These are phyloP conservation scores for Ciona savignyi DNA, from an alignment of 23 tunicate species.

Conservation along the genomic window DNA sequence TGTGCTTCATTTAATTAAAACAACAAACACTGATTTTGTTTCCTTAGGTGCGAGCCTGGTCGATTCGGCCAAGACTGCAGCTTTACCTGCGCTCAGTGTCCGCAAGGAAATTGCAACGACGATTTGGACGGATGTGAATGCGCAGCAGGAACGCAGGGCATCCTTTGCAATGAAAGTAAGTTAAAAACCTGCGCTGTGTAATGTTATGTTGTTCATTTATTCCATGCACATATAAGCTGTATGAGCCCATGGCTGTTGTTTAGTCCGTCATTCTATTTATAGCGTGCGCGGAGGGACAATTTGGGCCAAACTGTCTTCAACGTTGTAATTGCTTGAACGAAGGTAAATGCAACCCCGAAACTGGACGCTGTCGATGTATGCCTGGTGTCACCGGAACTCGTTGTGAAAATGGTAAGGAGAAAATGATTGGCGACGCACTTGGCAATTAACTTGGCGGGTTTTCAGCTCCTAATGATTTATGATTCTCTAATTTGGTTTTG, in stretches of 20 bases:
- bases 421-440: background rate
- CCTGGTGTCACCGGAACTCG: slow-evolving; percentile 52
- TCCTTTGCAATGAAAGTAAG: slow-evolving; percentile 65
- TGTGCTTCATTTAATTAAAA: too few species aligned
- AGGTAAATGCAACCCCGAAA: slow-evolving; percentile 62
- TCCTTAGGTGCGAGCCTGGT: slow-evolving; percentile 69
- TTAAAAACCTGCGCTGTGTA: too few species aligned
- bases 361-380: slow-evolving; percentile 80
- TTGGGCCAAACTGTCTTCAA: slow-evolving; percentile 42
- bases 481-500: background rate
- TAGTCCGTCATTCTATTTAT: slow-evolving; percentile 7
- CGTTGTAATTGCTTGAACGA: slow-evolving; percentile 59
- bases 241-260: too few species aligned
- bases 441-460: slow-evolving; percentile 1
- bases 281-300: slow-evolving; percentile 60
- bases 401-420: slow-evolving; percentile 76
- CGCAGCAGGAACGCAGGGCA: slow-evolving; percentile 51
- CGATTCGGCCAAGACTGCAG: slow-evolving; percentile 63
- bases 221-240: too few species aligned
- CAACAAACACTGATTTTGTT: too few species aligned
- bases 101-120: slow-evolving; percentile 58
- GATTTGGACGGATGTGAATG: slow-evolving; percentile 58
- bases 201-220: too few species aligned
- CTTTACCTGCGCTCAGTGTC: slow-evolving; percentile 58
- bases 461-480: slow-evolving; percentile 1